Percentiles rank a stretch among this genome's conserved stretches.
These are phyloP conservation scores for Isurus oxyrinchus DNA, from an alignment of 2,113 vertebrate genomes.

Conservation along the genomic window DNA sequence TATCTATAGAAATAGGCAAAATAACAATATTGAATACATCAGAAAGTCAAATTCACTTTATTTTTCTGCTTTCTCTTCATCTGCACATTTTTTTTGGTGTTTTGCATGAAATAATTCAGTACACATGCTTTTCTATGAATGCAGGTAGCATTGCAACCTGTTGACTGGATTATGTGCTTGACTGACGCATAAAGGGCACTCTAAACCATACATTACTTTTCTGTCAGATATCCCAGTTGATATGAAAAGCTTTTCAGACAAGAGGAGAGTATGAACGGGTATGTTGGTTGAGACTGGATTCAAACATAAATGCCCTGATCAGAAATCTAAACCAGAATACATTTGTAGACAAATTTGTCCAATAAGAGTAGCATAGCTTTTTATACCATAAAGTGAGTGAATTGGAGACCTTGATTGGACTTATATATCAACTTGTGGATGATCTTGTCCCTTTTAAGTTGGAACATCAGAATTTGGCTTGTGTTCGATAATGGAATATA, in stretches of 20 bases:
- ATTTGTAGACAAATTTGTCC: not conserved
- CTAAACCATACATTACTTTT: not conserved
- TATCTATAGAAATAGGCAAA: not conserved
- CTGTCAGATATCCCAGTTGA: not conserved
- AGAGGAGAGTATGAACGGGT: not conserved
- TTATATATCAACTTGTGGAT: not conserved
- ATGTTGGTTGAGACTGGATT: not conserved
- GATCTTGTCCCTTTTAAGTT: not conserved
- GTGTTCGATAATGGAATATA: not conserved
- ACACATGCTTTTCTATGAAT: not conserved
- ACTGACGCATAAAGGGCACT: not conserved
- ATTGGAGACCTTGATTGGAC: not conserved
- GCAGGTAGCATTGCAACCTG: not conserved
- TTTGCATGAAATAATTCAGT: not conserved
- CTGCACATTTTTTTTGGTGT: not conserved
- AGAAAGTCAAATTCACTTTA: not conserved
- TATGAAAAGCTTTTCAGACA: not conserved
- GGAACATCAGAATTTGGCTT: not conserved
- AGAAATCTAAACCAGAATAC: not conserved
- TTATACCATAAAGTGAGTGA: not conserved
- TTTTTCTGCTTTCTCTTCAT: not conserved
- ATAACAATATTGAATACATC: not conserved
- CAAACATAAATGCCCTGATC: not conserved
- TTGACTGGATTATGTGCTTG: not conserved
- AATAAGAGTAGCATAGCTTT: not conserved